These are phyloP conservation scores for Trissolcus basalis DNA, from an alignment of 1,140 invertebrate genomes.

Conservation along the genomic window DNA sequence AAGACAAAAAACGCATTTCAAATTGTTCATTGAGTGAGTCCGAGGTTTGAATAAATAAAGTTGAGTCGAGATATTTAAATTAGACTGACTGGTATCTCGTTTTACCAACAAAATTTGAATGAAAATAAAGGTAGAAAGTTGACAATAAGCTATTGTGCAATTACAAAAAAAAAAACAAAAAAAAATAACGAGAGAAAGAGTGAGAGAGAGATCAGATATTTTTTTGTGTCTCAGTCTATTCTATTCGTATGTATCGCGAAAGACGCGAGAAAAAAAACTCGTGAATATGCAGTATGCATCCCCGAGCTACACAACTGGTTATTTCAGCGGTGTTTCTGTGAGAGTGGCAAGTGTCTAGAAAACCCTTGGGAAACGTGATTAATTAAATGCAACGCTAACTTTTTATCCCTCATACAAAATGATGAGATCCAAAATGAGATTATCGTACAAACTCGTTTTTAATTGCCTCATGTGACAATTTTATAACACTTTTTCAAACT, in stretches of 20 bases:
- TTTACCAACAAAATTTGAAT: not conserved
- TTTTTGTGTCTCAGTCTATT: not conserved
- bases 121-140: not conserved
- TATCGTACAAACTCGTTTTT: not conserved
- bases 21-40: too few species aligned
- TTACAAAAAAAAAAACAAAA: not conserved
- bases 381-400: conserved; percentile 31
- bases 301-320: conserved; percentile 32
- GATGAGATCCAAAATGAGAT: not conserved
- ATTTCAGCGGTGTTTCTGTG: conserved; percentile 28
- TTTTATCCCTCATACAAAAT: not conserved
- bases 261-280: conserved; percentile 18
- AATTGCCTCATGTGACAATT: too few species aligned
- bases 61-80: too few species aligned
- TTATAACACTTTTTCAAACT: too few species aligned
- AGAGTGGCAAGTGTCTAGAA: conserved; percentile 17
- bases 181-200: too few species aligned
- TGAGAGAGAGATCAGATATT: too few species aligned
- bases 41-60: too few species aligned
- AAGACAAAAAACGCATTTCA: too few species aligned
- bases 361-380: conserved; percentile 36
- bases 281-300: conserved; percentile 35
- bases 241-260: not conserved
- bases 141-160: not conserved
- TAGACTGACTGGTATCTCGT: too few species aligned